A percentile compares a stretch with the other conserved stretches of the same genome.
phyloP scores from a whole-genome alignment of 2,888 invertebrate species.

The Conomelus anceps region DNA sequence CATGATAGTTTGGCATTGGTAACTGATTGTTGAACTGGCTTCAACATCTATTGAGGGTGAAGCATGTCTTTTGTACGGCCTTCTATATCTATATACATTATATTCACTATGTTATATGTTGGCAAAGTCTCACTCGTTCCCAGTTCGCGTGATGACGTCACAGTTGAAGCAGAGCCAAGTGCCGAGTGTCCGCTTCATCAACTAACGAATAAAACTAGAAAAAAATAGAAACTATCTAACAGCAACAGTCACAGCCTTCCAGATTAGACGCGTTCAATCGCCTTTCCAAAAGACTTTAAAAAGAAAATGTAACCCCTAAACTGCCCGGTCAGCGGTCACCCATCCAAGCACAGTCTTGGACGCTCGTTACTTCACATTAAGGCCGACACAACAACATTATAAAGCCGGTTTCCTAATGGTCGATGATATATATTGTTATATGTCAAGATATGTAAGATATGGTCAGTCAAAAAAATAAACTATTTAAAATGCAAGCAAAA shows the following conservation, averaged over 20 bases:
- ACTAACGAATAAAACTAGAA: neutral
- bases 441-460: no score
- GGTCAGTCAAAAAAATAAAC: no score
- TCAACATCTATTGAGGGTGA: neutral
- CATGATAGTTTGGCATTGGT: neutral
- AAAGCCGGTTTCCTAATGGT: no score
- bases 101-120: neutral
- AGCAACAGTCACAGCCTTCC: neutral
- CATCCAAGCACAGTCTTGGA: no score
- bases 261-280: neutral
- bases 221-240: neutral
- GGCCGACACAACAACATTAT: no score
- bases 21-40: neutral
- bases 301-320: no score
- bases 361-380: no score
- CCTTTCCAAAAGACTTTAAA: no score
- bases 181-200: neutral
- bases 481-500: no score
- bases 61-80: neutral
- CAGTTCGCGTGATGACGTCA: neutral
- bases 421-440: no score
- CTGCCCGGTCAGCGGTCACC: no score
- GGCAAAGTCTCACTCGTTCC: neutral
- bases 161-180: neutral
- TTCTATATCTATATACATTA: neutral